Evolutionary conservation across 2,888 invertebrate species (phyloP), one percentile per base, ranked within the genome.

Genomic region (Diogma glabrata): DNA sequence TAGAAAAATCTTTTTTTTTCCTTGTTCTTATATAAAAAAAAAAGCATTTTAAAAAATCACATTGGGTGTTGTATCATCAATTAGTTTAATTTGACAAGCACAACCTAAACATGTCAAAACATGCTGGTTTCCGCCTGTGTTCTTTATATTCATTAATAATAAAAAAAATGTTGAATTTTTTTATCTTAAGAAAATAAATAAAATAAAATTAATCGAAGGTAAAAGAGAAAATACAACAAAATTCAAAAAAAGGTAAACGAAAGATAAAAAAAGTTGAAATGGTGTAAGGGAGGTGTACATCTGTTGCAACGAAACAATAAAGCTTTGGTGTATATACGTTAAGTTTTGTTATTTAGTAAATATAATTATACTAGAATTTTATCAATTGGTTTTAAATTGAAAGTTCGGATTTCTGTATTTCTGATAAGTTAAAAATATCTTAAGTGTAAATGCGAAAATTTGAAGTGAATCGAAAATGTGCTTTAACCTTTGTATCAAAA

Each of bases 41-140:
- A n/a, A n/a, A n/a, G n/a, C n/a, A n/a, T n/a, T n/a, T n/a, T n/a
- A 68, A 66, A 65, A 67, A 69, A 68, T 65, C 69, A 65, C 67
- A 64, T 67, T 69, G 68, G 69, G 68, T 69, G 69, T 69, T 67
- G 69, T 68, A 69, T 69, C 69, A 69, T 69, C 69, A 69, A 69
- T 69, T 69, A 68, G 67, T 67, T 69, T 69, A 69, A 69, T 69
- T 69, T 69, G 69, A 69, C 69, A 69, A 65, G 67, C 69, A 67
- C 68, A 69, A 68, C 68, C 69, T 67, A 69, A 69, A 69, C 68
- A 69, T 69, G 68, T 69, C 69, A 69, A 68, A 69, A 69, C 68
- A 60, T 57, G 58, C 58, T 59, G 59, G 64, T 63, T 66, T 49
- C 50, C 52, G 65, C 63, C 64, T 61, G 62, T 63, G 61, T 60